These are phyloP conservation scores for Periparus ater DNA, from an alignment of 2,797 vertebrate genomes.

Conservation along the genomic window DNA sequence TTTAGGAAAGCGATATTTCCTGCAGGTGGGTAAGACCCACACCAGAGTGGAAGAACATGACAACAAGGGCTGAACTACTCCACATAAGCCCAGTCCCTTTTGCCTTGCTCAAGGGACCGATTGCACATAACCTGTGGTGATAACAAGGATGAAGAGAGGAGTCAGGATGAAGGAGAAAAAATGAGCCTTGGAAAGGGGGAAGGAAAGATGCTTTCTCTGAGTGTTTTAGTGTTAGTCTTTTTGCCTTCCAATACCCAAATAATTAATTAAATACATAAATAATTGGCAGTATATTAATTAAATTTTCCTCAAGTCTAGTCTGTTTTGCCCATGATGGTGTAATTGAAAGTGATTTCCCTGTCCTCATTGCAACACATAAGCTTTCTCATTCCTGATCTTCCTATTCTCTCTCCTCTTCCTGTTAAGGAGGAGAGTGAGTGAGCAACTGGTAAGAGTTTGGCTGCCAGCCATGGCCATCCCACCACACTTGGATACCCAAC, in stretches of 20 bases:
- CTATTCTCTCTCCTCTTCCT: background rate
- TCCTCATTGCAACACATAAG: background rate
- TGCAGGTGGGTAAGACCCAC: background rate
- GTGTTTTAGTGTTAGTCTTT: background rate
- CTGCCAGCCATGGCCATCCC: background rate
- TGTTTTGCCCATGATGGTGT: background rate
- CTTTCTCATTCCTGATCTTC: background rate
- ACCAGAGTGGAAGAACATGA: background rate
- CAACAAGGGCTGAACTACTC: background rate
- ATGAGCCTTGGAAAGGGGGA: background rate
- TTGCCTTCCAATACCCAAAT: background rate
- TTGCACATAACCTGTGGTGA: accelerated
- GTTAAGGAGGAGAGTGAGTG: accelerated
- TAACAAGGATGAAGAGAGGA: background rate
- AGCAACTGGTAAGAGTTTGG: background rate
- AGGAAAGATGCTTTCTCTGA: background rate
- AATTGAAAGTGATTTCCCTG: background rate
- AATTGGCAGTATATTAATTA: background rate
- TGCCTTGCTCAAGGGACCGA: background rate
- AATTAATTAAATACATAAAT: background rate
- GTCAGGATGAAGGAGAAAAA: background rate
- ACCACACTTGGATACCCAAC: background rate
- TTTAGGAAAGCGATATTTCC: background rate
- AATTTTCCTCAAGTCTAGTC: background rate
- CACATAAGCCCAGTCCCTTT: accelerated